Percentiles rank a stretch among this genome's conserved stretches.
Conservation (phyloP, 2,888 invertebrate genomes). For the Tipula confusa region DNA sequence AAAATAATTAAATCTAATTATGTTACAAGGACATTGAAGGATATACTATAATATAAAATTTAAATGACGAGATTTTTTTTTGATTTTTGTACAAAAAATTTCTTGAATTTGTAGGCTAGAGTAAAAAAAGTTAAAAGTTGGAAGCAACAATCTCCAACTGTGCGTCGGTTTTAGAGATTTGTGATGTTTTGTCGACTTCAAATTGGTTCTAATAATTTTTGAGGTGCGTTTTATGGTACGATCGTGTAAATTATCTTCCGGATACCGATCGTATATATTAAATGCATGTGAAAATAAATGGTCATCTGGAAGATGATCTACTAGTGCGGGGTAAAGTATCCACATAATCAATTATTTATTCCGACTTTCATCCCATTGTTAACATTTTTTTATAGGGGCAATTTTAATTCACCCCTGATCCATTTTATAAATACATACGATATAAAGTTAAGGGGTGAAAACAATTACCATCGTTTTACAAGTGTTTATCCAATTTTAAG, state of each 20-base stretch:
- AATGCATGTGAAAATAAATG: background rate
- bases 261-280: background rate
- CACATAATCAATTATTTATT: background rate
- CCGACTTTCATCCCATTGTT: too few species aligned
- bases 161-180: background rate
- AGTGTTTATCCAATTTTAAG: background rate
- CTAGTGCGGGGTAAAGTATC: background rate
- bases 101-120: background rate
- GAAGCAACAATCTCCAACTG: background rate
- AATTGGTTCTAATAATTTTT: background rate
- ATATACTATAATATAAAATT: background rate
- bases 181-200: too few species aligned
- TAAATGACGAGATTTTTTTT: background rate
- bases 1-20: constrained; percentile 9
- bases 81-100: background rate
- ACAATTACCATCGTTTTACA: background rate
- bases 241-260: background rate
- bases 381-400: background rate
- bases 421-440: too few species aligned
- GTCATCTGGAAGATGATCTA: background rate
- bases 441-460: background rate
- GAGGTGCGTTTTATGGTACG: background rate
- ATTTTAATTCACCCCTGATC: background rate
- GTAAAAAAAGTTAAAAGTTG: background rate
- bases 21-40: background rate